Base-by-base conservation (phyloP, 2,797 vertebrate species). In the Clarias platycephalus region DNA sequence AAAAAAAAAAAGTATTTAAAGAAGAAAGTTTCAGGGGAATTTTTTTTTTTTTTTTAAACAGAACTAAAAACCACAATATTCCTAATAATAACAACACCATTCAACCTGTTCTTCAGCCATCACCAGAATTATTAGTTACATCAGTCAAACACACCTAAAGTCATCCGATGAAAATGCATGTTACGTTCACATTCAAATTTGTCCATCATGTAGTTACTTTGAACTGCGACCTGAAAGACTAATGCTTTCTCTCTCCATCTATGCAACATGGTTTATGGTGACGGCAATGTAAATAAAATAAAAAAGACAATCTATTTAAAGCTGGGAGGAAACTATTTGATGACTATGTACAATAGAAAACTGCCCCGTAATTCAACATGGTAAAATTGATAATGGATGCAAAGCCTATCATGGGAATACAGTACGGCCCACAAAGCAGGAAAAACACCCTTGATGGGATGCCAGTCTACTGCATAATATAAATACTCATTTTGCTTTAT, bases 121-220 rank as follows among this genome's bases (percentile, higher is more conserved):
- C 78, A 63, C n/a, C 8, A 66, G 40, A 80, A 80, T 49, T 66
- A 80, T 80, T 28, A 80, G 24, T 31, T 66, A 28, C 12, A 22
- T 66, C 78, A 80, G 37, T 64, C 62, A 80, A 64, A 63, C 37
- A 7, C 40, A 66, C 62, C 62, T 22, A 49, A 66, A 49, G 77
- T 16, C 24, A 9, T 74, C 26, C 55, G 16, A 62, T 24, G 20
- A 5, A 24, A 78, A 24, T 78, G 28, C 31, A 24, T 34, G 55
- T 34, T 34, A 58, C 9, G 22, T 31, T 77, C 58, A 3, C 22
- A 16, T 40, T 62, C 22, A 40, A 16, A 63, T 62, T n/a, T 22
- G 40, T n/a, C 34, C 4, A 77, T 63, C 15, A 63, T 1, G 63
- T 79, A 64, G 57, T 16, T 13, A 9, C 58, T 62, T 44, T 79